Evolutionary conservation across 2,888 invertebrate species (phyloP).

Genomic region (Parasteatoda lunata): DNA sequence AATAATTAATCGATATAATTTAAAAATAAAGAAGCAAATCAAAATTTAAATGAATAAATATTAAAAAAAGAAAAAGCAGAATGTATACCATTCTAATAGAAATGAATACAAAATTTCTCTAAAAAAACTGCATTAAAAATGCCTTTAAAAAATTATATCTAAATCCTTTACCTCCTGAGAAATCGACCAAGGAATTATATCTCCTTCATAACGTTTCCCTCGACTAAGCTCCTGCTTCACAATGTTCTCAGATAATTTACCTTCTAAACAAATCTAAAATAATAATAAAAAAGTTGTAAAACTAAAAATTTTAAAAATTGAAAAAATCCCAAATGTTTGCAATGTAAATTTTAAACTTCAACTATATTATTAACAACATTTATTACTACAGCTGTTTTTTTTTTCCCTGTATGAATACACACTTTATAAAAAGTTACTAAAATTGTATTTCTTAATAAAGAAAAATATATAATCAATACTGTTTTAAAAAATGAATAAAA

Average conservation of each 20-base stretch:
- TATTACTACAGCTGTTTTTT: too few relatives aligned
- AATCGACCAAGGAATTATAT: constrained; percentile 98
- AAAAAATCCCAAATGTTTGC: background rate
- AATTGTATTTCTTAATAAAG: too few relatives aligned
- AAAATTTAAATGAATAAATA: background rate
- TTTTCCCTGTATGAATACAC: too few relatives aligned
- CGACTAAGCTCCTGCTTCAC: constrained; percentile 86
- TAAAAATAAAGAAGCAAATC: background rate
- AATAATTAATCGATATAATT: too few relatives aligned
- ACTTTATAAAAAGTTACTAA: too few relatives aligned
- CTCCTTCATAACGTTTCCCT: constrained; percentile 94
- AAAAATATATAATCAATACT: too few relatives aligned
- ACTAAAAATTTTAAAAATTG: background rate
- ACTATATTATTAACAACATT: too few relatives aligned
- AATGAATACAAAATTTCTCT: background rate
- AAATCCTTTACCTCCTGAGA: constrained; percentile 83
- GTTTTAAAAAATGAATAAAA: too few relatives aligned
- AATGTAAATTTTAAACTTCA: background rate
- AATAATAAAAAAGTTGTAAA: constrained; percentile 15
- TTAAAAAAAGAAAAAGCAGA: background rate
- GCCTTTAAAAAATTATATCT: background rate
- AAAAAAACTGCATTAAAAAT: background rate
- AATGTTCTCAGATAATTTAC: constrained; percentile 80
- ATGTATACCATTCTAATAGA: background rate
- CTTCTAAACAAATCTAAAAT: constrained; percentile 80